These are phyloP conservation scores for Drosophila sproati DNA, from an alignment of 1,140 invertebrate genomes.

Conservation along the genomic window DNA sequence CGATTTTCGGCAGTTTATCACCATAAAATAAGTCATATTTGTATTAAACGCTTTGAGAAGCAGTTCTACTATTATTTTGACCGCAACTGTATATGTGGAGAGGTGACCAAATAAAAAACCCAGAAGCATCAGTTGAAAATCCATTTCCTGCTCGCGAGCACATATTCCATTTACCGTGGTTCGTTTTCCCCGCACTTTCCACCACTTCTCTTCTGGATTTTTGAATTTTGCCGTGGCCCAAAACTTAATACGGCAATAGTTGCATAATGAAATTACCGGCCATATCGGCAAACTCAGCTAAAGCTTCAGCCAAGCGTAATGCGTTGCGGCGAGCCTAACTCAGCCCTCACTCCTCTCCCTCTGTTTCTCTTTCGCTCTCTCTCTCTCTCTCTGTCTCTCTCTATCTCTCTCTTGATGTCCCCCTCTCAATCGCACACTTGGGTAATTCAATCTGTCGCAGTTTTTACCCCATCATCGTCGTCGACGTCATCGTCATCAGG, in stretches of 20 bases:
- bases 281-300: slow-evolving; percentile 64
- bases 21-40: slow-evolving; percentile 58
- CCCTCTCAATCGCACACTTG: slow-evolving; percentile 34
- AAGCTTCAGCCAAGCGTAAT: slow-evolving; percentile 44
- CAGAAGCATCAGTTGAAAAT: slow-evolving; percentile 55
- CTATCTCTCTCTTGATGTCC: neutral
- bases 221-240: slow-evolving; percentile 47
- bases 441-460: slow-evolving; percentile 80
- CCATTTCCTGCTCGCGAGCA: slow-evolving; percentile 68
- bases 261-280: slow-evolving; percentile 80
- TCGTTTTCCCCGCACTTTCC: slow-evolving; percentile 1
- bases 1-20: neutral
- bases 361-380: neutral
- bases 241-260: slow-evolving; percentile 81
- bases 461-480: slow-evolving; percentile 50
- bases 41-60: too few relatives aligned
- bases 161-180: slow-evolving; percentile 34
- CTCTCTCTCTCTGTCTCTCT: neutral
- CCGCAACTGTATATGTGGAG: slow-evolving; percentile 10
- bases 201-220: slow-evolving; percentile 4
- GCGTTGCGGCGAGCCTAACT: slow-evolving; percentile 31
- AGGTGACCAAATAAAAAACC: slow-evolving; percentile 5
- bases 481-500: slow-evolving; percentile 9
- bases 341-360: slow-evolving; percentile 11
- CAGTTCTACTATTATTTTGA: too few relatives aligned